phyloP scores from a whole-genome alignment of 2,797 vertebrate genomes.

The Arnoldichthys spilopterus region DNA sequence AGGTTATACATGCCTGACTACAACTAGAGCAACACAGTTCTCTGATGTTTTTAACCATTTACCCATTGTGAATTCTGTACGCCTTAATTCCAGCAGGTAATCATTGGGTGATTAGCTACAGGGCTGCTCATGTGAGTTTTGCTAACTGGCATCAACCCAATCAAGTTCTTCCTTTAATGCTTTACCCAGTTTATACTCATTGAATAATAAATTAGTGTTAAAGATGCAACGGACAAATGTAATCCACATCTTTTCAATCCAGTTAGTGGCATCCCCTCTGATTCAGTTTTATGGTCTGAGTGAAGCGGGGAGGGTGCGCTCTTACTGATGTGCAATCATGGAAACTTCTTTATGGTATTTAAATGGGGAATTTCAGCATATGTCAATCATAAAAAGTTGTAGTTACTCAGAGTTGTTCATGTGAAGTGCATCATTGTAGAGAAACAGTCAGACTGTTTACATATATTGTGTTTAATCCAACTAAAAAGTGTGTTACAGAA shows the following conservation, averaged over 20 bases:
- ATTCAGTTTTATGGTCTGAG: conserved; percentile 50
- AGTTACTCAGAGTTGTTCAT: not conserved
- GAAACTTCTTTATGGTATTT: not conserved
- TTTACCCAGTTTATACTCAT: conserved; percentile 27
- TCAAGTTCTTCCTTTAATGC: conserved; percentile 21
- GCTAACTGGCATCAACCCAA: conserved; percentile 29
- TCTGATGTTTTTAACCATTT: not conserved
- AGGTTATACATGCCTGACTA: not conserved
- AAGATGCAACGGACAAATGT: conserved; percentile 44
- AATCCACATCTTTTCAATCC: conserved; percentile 50
- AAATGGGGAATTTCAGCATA: not conserved
- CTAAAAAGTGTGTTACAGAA: too few species aligned
- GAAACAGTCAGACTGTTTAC: not conserved
- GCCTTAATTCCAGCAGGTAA: conserved; percentile 18
- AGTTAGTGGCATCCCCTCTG: conserved; percentile 44
- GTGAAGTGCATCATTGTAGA: not conserved
- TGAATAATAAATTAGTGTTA: conserved; percentile 44
- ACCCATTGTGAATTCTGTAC: not conserved
- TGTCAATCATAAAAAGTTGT: not conserved
- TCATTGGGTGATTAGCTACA: conserved; percentile 22
- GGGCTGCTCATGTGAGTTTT: conserved; percentile 27
- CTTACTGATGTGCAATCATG: conserved; percentile 19
- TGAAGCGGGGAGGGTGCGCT: conserved; percentile 27
- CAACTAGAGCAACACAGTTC: not conserved
- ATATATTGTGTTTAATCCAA: too few species aligned